Conservation (phyloP, 1,140 invertebrate genomes). For the Cecropterus lyciades region DNA sequence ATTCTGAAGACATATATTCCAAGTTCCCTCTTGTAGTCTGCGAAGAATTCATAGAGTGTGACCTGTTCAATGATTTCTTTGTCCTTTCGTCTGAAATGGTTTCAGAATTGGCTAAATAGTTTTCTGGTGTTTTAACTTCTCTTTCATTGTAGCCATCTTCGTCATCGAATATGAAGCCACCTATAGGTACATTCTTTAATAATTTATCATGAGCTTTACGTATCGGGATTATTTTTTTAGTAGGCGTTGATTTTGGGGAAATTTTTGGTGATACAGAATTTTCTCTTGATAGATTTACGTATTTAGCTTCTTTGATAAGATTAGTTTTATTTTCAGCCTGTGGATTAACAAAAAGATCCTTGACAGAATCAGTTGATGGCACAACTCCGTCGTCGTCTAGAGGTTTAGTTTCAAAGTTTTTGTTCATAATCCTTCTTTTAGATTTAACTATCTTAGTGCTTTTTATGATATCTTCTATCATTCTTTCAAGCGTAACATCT, state of each 20-base stretch:
- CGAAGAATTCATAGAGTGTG: conserved; percentile 65
- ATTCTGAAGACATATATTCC: conserved; percentile 62
- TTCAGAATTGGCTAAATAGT: conserved; percentile 46
- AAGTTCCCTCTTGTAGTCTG: conserved; percentile 50
- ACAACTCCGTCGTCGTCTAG: conserved; percentile 57
- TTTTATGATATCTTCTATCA: conserved; percentile 81
- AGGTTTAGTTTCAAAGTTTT: conserved; percentile 44
- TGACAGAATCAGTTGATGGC: conserved; percentile 57
- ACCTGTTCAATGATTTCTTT: conserved; percentile 56
- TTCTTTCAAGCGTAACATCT: conserved; percentile 75
- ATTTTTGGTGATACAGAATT: conserved; percentile 76
- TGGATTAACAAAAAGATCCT: conserved; percentile 74
- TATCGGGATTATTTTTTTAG: conserved; percentile 64
- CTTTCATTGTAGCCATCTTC: conserved; percentile 77
- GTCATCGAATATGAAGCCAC: conserved; percentile 76
- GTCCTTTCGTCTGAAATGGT: conserved; percentile 26
- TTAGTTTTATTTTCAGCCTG: conserved; percentile 70
- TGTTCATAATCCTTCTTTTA: conserved; percentile 68
- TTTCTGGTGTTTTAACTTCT: conserved; percentile 74
- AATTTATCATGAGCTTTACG: conserved; percentile 68
- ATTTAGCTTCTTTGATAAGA: conserved; percentile 76
- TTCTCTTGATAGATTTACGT: conserved; percentile 74
- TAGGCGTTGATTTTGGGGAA: conserved; percentile 70
- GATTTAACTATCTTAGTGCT: conserved; percentile 79
- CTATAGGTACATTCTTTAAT: conserved; percentile 73